Percentiles rank a stretch among this genome's conserved stretches.
phyloP scores from a whole-genome alignment of 2,888 invertebrate species.

The Machimus rusticus region DNA sequence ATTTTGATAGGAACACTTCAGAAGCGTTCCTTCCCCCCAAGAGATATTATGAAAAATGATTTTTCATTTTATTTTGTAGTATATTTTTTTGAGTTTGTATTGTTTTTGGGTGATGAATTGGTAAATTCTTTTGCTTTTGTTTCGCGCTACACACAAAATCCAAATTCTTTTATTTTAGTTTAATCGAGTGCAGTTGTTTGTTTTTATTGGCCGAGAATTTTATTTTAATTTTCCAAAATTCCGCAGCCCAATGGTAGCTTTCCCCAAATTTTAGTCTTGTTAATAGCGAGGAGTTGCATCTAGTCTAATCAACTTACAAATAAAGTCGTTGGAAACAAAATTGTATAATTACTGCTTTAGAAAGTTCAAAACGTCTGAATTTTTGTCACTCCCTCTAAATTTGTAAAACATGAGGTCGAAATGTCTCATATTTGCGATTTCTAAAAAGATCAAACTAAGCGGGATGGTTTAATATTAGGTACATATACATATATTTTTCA shows the following conservation, averaged over 20 bases:
- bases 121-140: background rate
- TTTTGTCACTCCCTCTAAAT: no score
- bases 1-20: background rate
- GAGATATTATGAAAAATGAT: background rate
- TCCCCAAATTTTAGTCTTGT: background rate
- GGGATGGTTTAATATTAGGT: no score
- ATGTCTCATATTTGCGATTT: no score
- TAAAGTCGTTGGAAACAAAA: background rate
- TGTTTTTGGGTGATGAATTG: conserved; percentile 6
- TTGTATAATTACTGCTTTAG: background rate
- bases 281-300: background rate
- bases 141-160: conserved; percentile 31
- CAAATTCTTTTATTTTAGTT: conserved; percentile 19
- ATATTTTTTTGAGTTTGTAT: background rate
- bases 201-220: background rate
- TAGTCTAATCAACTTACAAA: background rate
- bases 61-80: background rate
- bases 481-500: no score
- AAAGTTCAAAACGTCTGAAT: no score
- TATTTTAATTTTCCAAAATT: background rate
- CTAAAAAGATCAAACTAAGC: no score
- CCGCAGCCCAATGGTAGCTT: background rate
- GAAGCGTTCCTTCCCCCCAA: background rate
- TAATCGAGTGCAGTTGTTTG: background rate
- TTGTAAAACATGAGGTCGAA: no score